Percentiles rank a stretch among this genome's conserved stretches.
These are phyloP conservation scores for Scytalopus superciliaris DNA, from an alignment of 2,113 vertebrate genomes.

Conservation along the genomic window DNA sequence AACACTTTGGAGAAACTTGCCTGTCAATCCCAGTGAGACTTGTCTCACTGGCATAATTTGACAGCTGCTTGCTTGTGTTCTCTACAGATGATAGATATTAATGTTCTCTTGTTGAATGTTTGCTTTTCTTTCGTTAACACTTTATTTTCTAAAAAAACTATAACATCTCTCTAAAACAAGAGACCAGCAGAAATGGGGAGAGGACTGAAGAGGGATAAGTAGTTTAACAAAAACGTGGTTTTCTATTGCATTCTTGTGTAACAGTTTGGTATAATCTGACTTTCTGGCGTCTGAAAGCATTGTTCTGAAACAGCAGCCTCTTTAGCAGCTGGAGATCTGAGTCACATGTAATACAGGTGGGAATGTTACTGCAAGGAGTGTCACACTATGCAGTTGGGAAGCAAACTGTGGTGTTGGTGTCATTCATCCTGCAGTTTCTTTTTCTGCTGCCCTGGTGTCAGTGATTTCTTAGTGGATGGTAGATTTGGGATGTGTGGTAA, in stretches of 20 bases:
- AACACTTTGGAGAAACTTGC: background rate
- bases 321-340: background rate
- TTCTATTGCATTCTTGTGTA: background rate
- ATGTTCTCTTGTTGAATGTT: background rate
- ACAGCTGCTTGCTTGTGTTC: background rate
- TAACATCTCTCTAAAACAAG: background rate
- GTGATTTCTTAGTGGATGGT: background rate
- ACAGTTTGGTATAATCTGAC: background rate
- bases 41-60: background rate
- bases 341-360: background rate
- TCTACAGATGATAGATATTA: background rate
- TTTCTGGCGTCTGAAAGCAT: constrained; percentile 29
- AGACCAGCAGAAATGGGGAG: background rate
- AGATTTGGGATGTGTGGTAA: background rate
- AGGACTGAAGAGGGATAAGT: background rate
- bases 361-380: background rate
- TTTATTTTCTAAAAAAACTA: background rate
- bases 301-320: background rate
- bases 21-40: background rate
- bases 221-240: background rate
- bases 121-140: constrained; percentile 15
- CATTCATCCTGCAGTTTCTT: background rate
- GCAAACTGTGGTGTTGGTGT: background rate
- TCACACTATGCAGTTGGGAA: background rate
- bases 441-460: background rate